Evolutionary conservation across 2,888 invertebrate species (phyloP).

Genomic region (Ypsolopha scabrella): DNA sequence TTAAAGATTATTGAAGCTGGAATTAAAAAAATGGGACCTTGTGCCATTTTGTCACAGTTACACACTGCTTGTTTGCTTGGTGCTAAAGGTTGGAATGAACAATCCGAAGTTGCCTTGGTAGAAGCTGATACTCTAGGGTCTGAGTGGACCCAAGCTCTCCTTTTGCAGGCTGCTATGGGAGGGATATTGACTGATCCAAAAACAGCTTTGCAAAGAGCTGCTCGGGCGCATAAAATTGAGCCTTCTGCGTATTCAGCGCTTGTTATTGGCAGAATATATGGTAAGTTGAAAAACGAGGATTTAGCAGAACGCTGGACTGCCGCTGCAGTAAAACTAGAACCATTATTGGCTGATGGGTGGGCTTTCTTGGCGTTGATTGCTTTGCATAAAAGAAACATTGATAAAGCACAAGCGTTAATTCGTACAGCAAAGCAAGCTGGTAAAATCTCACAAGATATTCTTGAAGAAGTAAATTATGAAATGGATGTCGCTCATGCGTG

Average conservation of each 20-base stretch:
- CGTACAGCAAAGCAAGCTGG: conserved; percentile 51
- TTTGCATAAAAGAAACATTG: conserved; percentile 32
- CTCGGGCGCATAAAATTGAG: conserved; percentile 41
- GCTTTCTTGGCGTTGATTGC: conserved; percentile 46
- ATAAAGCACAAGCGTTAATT: conserved; percentile 41
- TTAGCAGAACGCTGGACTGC: conserved; percentile 51
- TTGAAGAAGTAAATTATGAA: conserved; percentile 30
- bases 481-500: conserved; percentile 31
- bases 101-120: conserved; percentile 33
- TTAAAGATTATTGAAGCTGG: conserved; percentile 27
- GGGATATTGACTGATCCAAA: conserved; percentile 27
- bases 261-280: conserved; percentile 39
- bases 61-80: conserved; percentile 32
- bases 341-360: conserved; percentile 53
- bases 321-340: conserved; percentile 45
- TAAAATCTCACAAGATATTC: conserved; percentile 35
- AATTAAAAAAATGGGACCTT: conserved; percentile 40
- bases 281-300: conserved; percentile 26
- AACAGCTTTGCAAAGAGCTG: conserved; percentile 45
- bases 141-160: conserved; percentile 28
- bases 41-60: conserved; percentile 43
- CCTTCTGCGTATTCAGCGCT: conserved; percentile 48
- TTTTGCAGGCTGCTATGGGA: conserved; percentile 37
- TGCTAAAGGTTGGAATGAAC: conserved; percentile 37
- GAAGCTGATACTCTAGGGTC: conserved; percentile 42